Evolutionary conservation across 2,113 vertebrate genomes (phyloP).

Genomic region (Silurus meridionalis): DNA sequence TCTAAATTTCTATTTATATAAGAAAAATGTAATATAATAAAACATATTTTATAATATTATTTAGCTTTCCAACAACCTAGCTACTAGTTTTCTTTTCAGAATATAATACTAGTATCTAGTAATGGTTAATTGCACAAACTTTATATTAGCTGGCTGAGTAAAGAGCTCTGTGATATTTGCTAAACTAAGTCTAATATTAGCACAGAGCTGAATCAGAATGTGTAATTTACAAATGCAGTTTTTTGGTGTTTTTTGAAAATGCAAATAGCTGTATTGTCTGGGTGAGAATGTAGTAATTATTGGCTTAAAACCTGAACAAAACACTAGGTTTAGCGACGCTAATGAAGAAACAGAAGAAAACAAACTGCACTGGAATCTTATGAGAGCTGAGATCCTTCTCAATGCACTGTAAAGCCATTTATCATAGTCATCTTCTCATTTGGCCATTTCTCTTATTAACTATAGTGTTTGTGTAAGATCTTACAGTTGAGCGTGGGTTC

Average conservation of each 20-base stretch:
- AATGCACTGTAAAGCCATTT: background rate
- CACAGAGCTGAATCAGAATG: background rate
- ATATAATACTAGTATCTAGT: background rate
- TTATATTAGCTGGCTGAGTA: background rate
- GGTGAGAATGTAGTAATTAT: background rate
- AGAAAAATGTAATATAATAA: background rate
- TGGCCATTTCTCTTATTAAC: slow-evolving; percentile 12
- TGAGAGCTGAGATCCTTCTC: background rate
- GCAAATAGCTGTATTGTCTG: background rate
- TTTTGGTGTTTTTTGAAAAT: background rate
- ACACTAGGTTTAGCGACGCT: background rate
- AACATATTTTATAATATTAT: background rate
- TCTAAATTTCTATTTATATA: background rate
- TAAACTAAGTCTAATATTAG: background rate
- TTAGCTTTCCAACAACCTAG: background rate
- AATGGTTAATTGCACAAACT: background rate
- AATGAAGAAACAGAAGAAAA: background rate
- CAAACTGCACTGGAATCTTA: slow-evolving; percentile 16
- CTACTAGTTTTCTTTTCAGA: background rate
- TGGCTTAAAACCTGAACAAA: background rate
- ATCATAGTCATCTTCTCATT: background rate
- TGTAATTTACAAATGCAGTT: background rate
- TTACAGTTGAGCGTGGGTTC: background rate
- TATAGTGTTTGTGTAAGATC: background rate
- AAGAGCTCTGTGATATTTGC: background rate